Conservation (phyloP, 2,113 vertebrate genomes). For the Aptenodytes patagonicus region DNA sequence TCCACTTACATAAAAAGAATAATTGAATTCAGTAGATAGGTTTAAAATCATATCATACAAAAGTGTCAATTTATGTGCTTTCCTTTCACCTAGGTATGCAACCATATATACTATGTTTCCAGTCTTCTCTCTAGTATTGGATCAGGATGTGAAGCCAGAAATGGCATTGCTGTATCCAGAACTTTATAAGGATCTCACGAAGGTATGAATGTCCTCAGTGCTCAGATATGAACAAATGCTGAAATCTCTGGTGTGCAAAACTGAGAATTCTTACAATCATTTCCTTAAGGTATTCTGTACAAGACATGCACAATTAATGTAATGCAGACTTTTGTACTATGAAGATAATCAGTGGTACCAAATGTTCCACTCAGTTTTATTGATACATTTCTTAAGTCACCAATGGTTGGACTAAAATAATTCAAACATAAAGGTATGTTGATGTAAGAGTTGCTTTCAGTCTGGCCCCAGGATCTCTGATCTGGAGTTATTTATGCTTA, state of each 20-base stretch:
- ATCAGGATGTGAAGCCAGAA: constrained; percentile 97
- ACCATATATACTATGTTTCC: constrained; percentile 99
- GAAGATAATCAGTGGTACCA: background rate
- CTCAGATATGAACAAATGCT: background rate
- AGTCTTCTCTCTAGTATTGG: constrained; percentile 95
- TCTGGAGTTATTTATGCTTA: background rate
- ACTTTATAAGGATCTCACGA: constrained; percentile 98
- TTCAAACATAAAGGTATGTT: background rate
- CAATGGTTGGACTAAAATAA: background rate
- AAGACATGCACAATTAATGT: background rate
- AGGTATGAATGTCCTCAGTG: constrained; percentile 72
- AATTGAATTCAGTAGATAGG: background rate
- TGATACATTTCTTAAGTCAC: background rate
- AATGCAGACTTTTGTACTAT: background rate
- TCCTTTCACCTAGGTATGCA: constrained; percentile 81
- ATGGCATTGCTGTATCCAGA: constrained; percentile 96
- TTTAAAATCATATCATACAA: background rate
- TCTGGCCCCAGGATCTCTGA: background rate
- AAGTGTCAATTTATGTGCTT: background rate
- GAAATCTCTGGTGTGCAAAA: background rate
- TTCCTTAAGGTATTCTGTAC: background rate
- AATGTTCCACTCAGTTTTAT: background rate
- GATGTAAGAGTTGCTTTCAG: background rate
- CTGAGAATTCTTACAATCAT: background rate
- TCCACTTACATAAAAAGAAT: background rate